These are phyloP conservation scores for Paracentrotus lividus DNA, from an alignment of 53 echinoderm and acorn worm genomes.

Conservation along the genomic window DNA sequence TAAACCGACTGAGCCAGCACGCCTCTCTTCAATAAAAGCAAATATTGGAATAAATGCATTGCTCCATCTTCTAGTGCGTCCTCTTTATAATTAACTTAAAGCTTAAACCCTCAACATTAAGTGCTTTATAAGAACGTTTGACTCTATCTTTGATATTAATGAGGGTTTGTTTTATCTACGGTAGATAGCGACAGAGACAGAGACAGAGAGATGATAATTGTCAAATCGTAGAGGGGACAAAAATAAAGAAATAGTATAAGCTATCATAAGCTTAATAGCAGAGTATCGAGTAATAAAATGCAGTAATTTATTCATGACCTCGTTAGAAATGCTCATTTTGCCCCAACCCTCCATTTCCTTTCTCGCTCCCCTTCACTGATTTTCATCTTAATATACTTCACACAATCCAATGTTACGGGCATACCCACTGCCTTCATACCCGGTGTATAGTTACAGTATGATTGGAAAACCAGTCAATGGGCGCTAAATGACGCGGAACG, in stretches of 20 bases:
- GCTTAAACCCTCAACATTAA: no score
- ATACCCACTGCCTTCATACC: not conserved
- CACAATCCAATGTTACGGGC: constrained; percentile 1
- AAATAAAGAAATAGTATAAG: no score
- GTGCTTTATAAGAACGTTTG: no score
- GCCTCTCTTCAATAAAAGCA: no score
- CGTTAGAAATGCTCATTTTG: not conserved
- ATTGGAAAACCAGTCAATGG: not conserved
- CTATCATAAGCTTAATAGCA: no score
- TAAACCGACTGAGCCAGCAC: no score
- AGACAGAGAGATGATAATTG: not conserved
- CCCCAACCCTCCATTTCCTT: not conserved
- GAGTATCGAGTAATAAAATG: not conserved
- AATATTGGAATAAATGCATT: no score
- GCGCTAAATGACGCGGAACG: not conserved
- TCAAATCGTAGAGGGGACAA: not conserved
- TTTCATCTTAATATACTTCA: not conserved
- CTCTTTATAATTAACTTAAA: no score
- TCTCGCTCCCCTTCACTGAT: not conserved
- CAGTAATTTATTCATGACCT: not conserved
- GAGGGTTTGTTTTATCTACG: no score
- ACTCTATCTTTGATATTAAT: no score
- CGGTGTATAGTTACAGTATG: not conserved
- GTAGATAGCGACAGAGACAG: not conserved
- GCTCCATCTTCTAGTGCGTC: no score